Conservation (phyloP, 2,113 vertebrate species). For the Serilophus lunatus region DNA sequence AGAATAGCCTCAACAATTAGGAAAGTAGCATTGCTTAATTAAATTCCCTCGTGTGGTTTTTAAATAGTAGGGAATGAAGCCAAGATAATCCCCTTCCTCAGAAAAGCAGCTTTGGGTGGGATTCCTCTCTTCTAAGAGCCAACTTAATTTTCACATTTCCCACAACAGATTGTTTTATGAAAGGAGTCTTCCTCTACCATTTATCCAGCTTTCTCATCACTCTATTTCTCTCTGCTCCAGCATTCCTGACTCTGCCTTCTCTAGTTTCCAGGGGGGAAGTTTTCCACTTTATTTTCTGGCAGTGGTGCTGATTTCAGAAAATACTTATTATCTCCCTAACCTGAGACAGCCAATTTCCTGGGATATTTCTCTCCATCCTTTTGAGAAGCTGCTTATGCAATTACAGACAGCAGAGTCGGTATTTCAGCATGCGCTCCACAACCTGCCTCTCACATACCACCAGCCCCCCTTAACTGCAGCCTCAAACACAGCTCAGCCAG, state of each 20-base stretch:
- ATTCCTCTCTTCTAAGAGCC: constrained; percentile 1
- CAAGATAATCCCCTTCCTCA: constrained; percentile 17
- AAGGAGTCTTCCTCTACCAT: neutral
- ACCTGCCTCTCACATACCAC: neutral
- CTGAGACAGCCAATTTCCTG: neutral
- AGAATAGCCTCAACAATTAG: neutral
- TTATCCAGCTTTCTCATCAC: neutral
- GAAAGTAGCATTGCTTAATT: constrained; percentile 2
- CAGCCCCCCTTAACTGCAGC: neutral
- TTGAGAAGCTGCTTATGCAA: neutral
- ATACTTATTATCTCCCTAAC: neutral
- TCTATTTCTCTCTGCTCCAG: neutral
- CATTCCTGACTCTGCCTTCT: neutral
- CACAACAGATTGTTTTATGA: neutral
- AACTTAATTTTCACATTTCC: neutral
- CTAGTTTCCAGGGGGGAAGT: neutral
- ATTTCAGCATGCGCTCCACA: neutral
- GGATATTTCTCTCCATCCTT: neutral
- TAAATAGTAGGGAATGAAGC: neutral
- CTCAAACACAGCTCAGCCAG: neutral
- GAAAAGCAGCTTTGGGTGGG: constrained; percentile 12
- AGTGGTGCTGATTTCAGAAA: neutral
- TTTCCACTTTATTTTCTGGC: neutral
- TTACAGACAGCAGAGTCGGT: neutral
- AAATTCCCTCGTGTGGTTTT: neutral